Conservation (phyloP, 2,113 vertebrate species). For the Noturus placidus region DNA sequence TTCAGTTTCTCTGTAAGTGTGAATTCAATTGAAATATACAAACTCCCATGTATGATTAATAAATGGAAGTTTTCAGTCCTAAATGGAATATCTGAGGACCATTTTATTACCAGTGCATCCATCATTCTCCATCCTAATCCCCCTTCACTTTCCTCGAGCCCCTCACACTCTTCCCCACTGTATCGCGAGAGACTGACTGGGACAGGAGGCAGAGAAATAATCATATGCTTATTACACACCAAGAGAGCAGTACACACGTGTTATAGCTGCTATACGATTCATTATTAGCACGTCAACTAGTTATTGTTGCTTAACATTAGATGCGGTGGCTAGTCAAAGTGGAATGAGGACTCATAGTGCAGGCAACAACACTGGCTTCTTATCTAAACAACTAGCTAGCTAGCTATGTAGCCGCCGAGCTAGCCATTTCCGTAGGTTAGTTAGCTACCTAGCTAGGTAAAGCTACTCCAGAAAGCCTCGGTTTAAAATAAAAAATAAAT, state of each 20-base stretch:
- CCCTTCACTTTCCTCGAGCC: constrained; percentile 51
- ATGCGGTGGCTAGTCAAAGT: background rate
- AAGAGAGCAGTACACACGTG: constrained; percentile 39
- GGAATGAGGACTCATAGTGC: constrained; percentile 31
- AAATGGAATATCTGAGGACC: background rate
- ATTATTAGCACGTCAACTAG: constrained; percentile 7
- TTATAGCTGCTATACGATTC: constrained; percentile 8
- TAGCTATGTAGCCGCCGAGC: constrained; percentile 49
- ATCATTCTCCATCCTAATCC: constrained; percentile 44
- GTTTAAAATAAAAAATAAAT: background rate
- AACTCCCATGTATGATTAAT: too few species aligned
- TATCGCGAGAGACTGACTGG: constrained; percentile 58
- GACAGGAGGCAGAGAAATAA: constrained; percentile 56
- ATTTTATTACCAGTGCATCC: constrained; percentile 15
- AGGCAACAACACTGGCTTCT: constrained; percentile 40
- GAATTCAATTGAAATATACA: background rate
- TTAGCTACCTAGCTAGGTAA: constrained; percentile 37
- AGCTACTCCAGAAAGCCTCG: background rate
- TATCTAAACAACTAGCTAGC: constrained; percentile 45
- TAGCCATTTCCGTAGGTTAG: constrained; percentile 31
- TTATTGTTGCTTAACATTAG: background rate
- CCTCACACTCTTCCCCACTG: constrained; percentile 53
- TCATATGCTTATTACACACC: constrained; percentile 53
- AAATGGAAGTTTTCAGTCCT: background rate
- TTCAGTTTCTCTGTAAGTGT: background rate